Conservation (phyloP, 2,797 vertebrate species). For the Karalla daura region DNA sequence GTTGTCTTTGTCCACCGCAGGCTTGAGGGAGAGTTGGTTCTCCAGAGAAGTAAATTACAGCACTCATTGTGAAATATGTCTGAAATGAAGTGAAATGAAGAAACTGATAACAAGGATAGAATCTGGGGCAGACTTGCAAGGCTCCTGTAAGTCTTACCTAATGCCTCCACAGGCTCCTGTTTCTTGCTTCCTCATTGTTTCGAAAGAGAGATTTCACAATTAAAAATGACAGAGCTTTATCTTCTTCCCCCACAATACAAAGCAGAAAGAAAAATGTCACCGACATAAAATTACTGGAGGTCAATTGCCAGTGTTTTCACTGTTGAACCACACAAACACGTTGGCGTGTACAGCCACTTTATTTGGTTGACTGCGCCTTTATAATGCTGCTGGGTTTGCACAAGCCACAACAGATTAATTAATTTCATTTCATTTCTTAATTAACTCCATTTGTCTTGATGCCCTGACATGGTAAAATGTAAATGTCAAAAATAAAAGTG, state of each 20-base stretch:
- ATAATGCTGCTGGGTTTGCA: constrained; percentile 60
- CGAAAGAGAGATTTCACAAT: constrained; percentile 20
- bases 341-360: constrained; percentile 35
- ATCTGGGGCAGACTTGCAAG: constrained; percentile 1
- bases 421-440: constrained; percentile 73
- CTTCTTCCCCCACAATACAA: background rate
- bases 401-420: constrained; percentile 71
- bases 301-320: constrained; percentile 41
- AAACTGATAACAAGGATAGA: background rate
- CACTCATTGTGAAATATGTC: constrained; percentile 17
- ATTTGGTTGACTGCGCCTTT: constrained; percentile 67
- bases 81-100: background rate
- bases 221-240: constrained; percentile 14
- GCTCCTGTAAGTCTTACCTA: background rate
- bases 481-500: constrained; percentile 56
- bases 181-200: background rate
- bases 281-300: constrained; percentile 9
- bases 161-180: background rate
- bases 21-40: background rate
- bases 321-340: constrained; percentile 30
- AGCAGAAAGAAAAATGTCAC: constrained; percentile 28
- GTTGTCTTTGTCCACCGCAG: constrained; percentile 10
- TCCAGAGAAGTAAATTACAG: constrained; percentile 21
- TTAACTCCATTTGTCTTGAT: constrained; percentile 66
- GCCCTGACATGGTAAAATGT: constrained; percentile 41